phyloP scores from a whole-genome alignment of 1,140 invertebrate genomes.

The Sycobia sp. region DNA sequence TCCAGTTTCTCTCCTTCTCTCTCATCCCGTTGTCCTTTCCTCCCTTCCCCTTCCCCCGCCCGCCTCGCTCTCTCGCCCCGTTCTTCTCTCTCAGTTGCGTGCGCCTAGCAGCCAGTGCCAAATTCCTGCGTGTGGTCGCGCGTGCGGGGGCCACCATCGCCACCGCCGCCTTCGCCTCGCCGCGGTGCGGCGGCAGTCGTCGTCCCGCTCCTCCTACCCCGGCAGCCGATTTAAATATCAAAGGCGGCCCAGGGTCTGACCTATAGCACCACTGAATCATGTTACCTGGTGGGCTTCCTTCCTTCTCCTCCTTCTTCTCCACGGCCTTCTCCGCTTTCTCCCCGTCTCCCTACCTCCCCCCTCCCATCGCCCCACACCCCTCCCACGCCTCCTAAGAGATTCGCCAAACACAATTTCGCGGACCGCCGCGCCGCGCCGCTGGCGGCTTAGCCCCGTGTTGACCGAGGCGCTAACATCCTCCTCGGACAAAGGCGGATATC shows the following conservation, averaged over 20 bases:
- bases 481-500: slow-evolving; percentile 45
- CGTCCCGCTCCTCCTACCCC: slow-evolving; percentile 32
- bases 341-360: not conserved
- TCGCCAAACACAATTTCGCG: slow-evolving; percentile 55
- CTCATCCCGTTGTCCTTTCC: too few species aligned
- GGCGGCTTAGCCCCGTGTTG: slow-evolving; percentile 47
- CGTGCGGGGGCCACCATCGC: slow-evolving; percentile 14
- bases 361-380: not conserved
- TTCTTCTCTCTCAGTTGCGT: too few species aligned
- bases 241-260: slow-evolving; percentile 61
- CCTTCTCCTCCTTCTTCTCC: not conserved
- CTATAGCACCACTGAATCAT: slow-evolving; percentile 63
- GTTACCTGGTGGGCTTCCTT: slow-evolving; percentile 52
- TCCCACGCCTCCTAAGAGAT: slow-evolving; percentile 42
- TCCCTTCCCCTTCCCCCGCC: too few species aligned
- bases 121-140: slow-evolving; percentile 53
- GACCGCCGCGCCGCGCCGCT: too few species aligned
- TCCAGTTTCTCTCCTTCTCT: too few species aligned
- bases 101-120: slow-evolving; percentile 41
- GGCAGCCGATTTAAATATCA: slow-evolving; percentile 61
- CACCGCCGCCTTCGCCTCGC: not conserved
- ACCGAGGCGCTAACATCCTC: slow-evolving; percentile 53
- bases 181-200: not conserved
- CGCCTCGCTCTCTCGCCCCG: too few species aligned
- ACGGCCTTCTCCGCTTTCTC: too few species aligned